These are phyloP conservation scores for Pygocentrus nattereri DNA, from an alignment of 2,797 vertebrate genomes.

Conservation along the genomic window DNA sequence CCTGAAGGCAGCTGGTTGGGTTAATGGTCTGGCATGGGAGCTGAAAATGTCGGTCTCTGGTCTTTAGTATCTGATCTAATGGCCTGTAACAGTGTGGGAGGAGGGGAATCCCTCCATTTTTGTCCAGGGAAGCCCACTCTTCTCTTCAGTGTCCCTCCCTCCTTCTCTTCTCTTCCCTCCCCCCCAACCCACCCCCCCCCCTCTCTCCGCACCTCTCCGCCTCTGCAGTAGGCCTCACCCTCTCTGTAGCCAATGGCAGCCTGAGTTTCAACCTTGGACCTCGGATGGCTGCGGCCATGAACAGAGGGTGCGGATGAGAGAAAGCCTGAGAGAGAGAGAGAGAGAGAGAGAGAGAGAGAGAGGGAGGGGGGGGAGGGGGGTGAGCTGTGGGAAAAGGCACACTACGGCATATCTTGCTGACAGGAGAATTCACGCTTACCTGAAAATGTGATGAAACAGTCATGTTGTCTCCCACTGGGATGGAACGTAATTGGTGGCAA, in stretches of 20 bases:
- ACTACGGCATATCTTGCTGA: conserved; percentile 17
- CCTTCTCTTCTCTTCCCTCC: conserved; percentile 3
- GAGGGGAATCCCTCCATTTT: conserved; percentile 51
- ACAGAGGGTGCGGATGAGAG: conserved; percentile 15
- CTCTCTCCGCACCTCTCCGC: conserved; percentile 21
- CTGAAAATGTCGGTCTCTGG: background rate
- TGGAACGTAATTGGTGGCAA: conserved; percentile 27
- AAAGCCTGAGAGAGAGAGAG: no score
- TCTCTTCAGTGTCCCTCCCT: background rate
- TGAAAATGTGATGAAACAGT: conserved; percentile 41
- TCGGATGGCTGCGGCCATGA: conserved; percentile 51
- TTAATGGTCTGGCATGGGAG: conserved; percentile 2
- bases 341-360: background rate
- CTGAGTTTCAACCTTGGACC: conserved; percentile 43
- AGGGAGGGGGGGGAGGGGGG: background rate
- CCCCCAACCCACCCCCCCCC: background rate
- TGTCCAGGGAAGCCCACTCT: conserved; percentile 51
- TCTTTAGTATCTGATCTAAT: conserved; percentile 21
- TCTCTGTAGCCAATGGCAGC: conserved; percentile 55
- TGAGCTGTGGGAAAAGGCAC: conserved; percentile 5
- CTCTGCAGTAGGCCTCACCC: conserved; percentile 61
- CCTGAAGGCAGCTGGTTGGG: background rate
- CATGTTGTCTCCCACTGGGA: conserved; percentile 18
- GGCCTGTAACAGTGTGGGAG: conserved; percentile 25
- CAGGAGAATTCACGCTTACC: conserved; percentile 27